Conservation (phyloP, 1,140 invertebrate species). For the Drosophila nikananu region DNA sequence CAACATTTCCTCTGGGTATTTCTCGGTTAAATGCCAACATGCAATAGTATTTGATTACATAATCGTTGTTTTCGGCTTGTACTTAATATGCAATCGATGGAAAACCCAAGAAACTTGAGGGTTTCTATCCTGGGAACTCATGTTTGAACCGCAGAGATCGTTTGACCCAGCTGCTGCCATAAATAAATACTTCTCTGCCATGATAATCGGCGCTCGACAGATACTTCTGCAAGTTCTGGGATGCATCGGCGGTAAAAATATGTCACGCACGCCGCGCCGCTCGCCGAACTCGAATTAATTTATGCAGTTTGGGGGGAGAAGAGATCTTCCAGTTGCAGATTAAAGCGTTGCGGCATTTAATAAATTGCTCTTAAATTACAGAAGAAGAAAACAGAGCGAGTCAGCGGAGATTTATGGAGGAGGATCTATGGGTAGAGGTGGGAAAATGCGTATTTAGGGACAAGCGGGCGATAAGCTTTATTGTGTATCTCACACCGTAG, state of each 20-base stretch:
- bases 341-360: conserved; percentile 71
- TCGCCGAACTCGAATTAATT: conserved; percentile 65
- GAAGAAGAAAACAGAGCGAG: conserved; percentile 35
- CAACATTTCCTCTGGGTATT: conserved; percentile 4
- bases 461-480: conserved; percentile 45
- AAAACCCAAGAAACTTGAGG: conserved; percentile 1
- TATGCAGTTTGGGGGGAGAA: conserved; percentile 66
- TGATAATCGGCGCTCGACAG: conserved; percentile 61
- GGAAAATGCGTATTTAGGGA: conserved; percentile 36
- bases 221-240: conserved; percentile 24
- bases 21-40: conserved; percentile 27
- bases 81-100: conserved; percentile 44
- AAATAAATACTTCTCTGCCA: conserved; percentile 53
- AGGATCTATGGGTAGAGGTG: conserved; percentile 10
- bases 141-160: conserved; percentile 26
- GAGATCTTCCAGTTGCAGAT: conserved; percentile 68
- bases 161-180: conserved; percentile 60
- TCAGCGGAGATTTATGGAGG: conserved; percentile 37
- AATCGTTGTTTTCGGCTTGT: conserved; percentile 32
- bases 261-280: conserved; percentile 48
- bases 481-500: conserved; percentile 36
- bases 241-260: conserved; percentile 46
- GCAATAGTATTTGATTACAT: conserved; percentile 63
- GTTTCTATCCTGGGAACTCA: conserved; percentile 24
- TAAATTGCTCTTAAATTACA: conserved; percentile 78